phyloP scores from a whole-genome alignment of 2,797 vertebrate species.

The Odontamblyopus rebecca region DNA sequence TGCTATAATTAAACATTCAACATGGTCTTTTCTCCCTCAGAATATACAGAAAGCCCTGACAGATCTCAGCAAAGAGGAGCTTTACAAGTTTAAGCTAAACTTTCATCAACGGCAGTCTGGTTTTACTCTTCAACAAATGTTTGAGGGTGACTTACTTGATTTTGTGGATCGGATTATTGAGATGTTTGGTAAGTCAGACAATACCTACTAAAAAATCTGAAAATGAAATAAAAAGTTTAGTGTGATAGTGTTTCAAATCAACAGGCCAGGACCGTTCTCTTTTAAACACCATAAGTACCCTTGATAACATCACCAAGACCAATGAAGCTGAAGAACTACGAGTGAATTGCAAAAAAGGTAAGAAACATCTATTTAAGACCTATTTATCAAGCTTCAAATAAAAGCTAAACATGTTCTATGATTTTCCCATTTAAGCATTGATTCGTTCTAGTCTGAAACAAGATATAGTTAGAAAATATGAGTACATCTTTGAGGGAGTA shows the following conservation, averaged over 20 bases:
- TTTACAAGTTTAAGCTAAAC: constrained; percentile 46
- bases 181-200: constrained; percentile 46
- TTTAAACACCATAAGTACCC: constrained; percentile 30
- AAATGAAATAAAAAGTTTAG: not conserved
- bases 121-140: constrained; percentile 5
- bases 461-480: constrained; percentile 39
- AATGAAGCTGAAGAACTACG: constrained; percentile 33
- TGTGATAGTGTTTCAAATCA: not conserved
- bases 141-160: constrained; percentile 65
- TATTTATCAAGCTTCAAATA: not conserved
- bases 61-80: constrained; percentile 20
- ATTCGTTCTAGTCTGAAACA: constrained; percentile 52
- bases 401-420: not conserved
- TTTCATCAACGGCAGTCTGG: constrained; percentile 30
- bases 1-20: not conserved
- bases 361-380: not conserved
- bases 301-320: constrained; percentile 40
- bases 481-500: constrained; percentile 66
- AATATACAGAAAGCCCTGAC: constrained; percentile 48
- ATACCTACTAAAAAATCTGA: not conserved
- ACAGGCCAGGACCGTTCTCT: constrained; percentile 55
- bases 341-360: constrained; percentile 55
- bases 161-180: constrained; percentile 70
- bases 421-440: constrained; percentile 44
- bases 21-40: constrained; percentile 34